Conservation (phyloP, 2,797 vertebrate genomes). For the Bufotes viridis region DNA sequence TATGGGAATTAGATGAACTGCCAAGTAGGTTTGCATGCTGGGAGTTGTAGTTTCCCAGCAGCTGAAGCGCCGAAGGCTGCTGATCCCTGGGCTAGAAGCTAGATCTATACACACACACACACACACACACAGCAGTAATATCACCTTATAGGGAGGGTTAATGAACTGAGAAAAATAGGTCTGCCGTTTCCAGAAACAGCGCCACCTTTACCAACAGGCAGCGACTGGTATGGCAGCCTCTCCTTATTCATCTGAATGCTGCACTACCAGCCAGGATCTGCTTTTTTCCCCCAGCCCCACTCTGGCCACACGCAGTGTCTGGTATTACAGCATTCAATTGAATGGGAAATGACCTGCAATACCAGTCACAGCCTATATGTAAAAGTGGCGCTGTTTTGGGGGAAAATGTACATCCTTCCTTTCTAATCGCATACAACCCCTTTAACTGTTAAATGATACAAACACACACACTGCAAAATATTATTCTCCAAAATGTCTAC, state of each 20-base stretch:
- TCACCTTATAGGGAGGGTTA: too few relatives aligned
- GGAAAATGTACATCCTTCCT: background rate
- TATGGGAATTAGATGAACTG: too few relatives aligned
- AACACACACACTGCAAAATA: background rate
- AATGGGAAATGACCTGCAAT: background rate
- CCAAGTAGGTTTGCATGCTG: too few relatives aligned
- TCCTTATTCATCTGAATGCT: background rate
- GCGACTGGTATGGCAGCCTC: background rate
- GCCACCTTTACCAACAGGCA: background rate
- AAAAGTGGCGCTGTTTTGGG: background rate
- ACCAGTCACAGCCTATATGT: background rate
- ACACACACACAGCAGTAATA: too few relatives aligned
- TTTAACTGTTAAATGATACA: background rate
- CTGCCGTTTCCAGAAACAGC: background rate
- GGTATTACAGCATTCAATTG: too few relatives aligned
- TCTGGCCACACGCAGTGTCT: background rate
- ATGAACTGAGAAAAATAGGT: background rate
- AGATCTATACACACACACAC: too few relatives aligned
- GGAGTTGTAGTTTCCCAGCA: too few relatives aligned
- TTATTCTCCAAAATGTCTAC: background rate
- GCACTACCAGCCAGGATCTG: too few relatives aligned
- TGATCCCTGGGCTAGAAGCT: too few relatives aligned
- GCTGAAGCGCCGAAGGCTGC: too few relatives aligned
- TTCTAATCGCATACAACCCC: background rate
- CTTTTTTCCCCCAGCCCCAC: too few relatives aligned